Conservation (phyloP, 2,113 vertebrate species). For the Lepus timidus region DNA sequence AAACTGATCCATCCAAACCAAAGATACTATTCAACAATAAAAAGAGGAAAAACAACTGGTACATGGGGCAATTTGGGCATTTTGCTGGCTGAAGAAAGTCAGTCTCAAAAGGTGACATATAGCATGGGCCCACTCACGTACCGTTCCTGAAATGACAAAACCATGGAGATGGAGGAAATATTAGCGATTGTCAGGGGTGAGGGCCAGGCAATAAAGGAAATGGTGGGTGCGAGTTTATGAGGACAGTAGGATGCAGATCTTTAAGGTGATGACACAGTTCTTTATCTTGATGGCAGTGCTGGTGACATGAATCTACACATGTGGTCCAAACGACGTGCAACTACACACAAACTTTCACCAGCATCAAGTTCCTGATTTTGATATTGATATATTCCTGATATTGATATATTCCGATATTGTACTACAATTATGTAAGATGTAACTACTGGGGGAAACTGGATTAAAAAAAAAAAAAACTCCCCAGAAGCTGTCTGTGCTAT, state of each 20-base stretch:
- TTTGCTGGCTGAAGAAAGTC: background rate
- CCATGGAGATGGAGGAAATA: background rate
- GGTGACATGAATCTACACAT: background rate
- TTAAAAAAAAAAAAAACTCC: background rate
- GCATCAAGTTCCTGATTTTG: background rate
- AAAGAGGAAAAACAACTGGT: background rate
- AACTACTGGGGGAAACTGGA: background rate
- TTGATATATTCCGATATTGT: background rate
- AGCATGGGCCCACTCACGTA: background rate
- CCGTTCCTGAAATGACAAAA: background rate
- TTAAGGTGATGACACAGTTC: background rate
- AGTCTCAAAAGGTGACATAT: background rate
- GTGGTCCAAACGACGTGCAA: background rate
- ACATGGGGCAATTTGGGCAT: background rate
- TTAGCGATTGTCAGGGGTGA: background rate
- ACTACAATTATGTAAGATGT: background rate
- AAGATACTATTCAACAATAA: background rate
- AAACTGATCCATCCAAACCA: background rate
- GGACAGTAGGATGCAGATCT: background rate
- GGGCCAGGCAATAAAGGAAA: background rate
- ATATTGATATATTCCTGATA: background rate
- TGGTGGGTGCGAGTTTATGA: background rate
- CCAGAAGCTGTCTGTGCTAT: background rate
- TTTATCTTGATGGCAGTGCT: background rate
- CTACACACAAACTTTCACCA: background rate